Evolutionary conservation across 2,888 invertebrate species (phyloP).

Genomic region (Formica aserva): DNA sequence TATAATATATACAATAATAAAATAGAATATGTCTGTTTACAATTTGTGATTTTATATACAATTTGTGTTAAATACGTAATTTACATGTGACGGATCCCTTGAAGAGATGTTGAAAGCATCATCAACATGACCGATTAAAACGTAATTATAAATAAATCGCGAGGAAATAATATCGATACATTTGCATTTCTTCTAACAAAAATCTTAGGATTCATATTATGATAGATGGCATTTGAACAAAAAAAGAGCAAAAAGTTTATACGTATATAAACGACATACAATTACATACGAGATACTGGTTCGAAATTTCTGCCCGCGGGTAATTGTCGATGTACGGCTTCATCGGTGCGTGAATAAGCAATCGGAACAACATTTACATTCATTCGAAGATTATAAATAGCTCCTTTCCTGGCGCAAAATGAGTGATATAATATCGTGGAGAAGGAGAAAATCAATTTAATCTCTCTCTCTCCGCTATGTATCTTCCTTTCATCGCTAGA

Average conservation of each 20-base stretch:
- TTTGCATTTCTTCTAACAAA: constrained; percentile 7
- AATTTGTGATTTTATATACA: constrained; percentile 64
- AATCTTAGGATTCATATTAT: neutral
- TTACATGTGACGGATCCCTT: constrained; percentile 33
- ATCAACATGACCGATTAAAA: neutral
- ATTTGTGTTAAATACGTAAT: constrained; percentile 41
- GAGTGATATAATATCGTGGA: neutral
- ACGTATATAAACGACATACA: neutral
- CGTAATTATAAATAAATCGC: neutral
- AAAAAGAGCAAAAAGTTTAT: constrained; percentile 21
- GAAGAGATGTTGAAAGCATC: constrained; percentile 1
- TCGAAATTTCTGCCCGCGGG: constrained; percentile 29
- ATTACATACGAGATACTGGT: neutral
- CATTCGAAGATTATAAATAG: constrained; percentile 25
- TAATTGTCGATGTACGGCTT: constrained; percentile 21
- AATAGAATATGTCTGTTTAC: constrained; percentile 67
- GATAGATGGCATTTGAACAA: constrained; percentile 28
- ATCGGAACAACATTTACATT: constrained; percentile 35
- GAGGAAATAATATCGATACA: neutral
- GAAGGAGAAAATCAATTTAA: constrained; percentile 27
- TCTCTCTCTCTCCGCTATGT: neutral
- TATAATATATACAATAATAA: constrained; percentile 65
- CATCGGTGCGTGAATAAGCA: constrained; percentile 22
- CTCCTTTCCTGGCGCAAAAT: constrained; percentile 11
- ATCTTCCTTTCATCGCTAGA: constrained; percentile 36